Conservation (phyloP, 2,888 invertebrate genomes). For the Aquatica leii region DNA sequence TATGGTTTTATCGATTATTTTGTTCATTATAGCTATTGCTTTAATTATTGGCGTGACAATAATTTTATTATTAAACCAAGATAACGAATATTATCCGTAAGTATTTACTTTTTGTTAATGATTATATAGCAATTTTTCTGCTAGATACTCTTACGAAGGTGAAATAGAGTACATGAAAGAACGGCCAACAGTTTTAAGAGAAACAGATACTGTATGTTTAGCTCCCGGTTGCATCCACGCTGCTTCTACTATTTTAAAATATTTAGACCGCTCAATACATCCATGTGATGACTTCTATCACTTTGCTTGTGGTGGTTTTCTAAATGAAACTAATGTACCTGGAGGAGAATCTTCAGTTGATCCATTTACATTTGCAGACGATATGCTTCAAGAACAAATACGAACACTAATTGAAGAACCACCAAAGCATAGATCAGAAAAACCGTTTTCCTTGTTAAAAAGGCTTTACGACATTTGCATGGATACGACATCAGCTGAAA, state of each 20-base stretch:
- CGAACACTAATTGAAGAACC: constrained; percentile 74
- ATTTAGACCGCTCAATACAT: constrained; percentile 67
- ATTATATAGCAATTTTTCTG: not conserved
- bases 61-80: constrained; percentile 57
- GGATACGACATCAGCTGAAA: constrained; percentile 36
- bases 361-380: constrained; percentile 77
- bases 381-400: constrained; percentile 77
- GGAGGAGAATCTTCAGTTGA: constrained; percentile 83
- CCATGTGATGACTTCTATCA: constrained; percentile 86
- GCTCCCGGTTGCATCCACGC: constrained; percentile 82
- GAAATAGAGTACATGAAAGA: constrained; percentile 18
- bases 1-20: constrained; percentile 66
- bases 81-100: constrained; percentile 29
- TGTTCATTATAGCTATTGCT: constrained; percentile 68
- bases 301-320: constrained; percentile 75
- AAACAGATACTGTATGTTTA: constrained; percentile 65
- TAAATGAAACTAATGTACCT: constrained; percentile 76
- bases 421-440: constrained; percentile 66
- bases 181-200: not conserved
- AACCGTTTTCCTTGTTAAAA: constrained; percentile 80
- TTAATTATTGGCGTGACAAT: constrained; percentile 70
- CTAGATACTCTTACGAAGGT: constrained; percentile 14
- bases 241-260: constrained; percentile 73
- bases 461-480: constrained; percentile 68
- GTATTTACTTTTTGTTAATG: not conserved